These are phyloP conservation scores for Brienomyrus longianalis DNA, from an alignment of 2,113 vertebrate genomes.

Conservation along the genomic window DNA sequence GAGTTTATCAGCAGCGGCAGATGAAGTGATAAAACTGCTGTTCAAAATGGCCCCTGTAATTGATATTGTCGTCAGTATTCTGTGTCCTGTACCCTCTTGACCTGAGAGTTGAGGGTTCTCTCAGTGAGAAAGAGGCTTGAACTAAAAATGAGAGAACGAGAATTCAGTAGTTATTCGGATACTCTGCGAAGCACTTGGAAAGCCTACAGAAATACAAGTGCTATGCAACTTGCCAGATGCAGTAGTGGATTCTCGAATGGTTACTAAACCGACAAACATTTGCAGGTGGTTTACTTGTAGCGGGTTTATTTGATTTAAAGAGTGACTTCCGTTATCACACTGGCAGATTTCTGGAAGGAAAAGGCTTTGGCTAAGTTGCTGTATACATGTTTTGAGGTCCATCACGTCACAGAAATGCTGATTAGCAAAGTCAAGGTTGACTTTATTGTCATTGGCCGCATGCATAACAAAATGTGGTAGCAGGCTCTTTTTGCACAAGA, in stretches of 20 bases:
- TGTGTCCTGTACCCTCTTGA: conserved; percentile 17
- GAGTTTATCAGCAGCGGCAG: conserved; percentile 24
- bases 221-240: neutral
- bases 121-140: neutral
- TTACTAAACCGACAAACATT: neutral
- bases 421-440: neutral
- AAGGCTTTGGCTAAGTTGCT: neutral
- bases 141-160: conserved; percentile 15
- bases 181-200: neutral
- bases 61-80: conserved; percentile 33
- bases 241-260: neutral
- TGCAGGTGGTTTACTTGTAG: neutral
- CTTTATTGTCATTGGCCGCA: neutral
- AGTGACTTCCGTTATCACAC: neutral
- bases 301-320: neutral
- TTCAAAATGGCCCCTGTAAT: conserved; percentile 30
- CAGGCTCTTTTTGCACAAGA: neutral
- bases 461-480: neutral
- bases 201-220: neutral
- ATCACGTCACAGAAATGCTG: neutral
- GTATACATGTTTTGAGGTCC: neutral
- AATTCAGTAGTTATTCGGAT: conserved; percentile 22
- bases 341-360: neutral
- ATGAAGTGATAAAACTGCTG: conserved; percentile 29
- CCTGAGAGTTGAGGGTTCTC: conserved; percentile 34